Base-by-base conservation (phyloP, 2,888 invertebrate species). In the Lacanobia oleracea region DNA sequence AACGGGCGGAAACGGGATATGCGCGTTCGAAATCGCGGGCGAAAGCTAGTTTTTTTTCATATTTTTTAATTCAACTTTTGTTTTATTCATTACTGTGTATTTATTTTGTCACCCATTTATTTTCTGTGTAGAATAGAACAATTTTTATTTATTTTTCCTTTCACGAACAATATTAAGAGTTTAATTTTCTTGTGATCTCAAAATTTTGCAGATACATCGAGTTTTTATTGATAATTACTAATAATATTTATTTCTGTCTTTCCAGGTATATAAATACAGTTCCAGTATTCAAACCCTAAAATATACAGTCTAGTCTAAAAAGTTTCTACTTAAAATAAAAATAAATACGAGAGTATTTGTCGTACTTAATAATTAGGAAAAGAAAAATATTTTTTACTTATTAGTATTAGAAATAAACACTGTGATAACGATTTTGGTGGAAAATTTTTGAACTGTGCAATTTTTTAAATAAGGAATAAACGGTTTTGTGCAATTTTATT, bases 261-360 rank as follows among this genome's bases (percentile, higher is more conserved):
- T 91, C 0, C 92, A 93, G 93, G 88, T 91, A 90, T 82, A 87
- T 79, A 74, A 75, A 78, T 82, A 84, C 76, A 87, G 89, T 85
- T 88, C 88, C 94, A 94, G 94, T 94, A 94, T 94, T 93, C 88
- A 89, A 90, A 88, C 78, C 83, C 79, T 72, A 83, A 81, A 66
- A 72, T 80, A 87, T 84, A 91, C 88, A 89, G 82, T 96, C 95
- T 95, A 94, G 95, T 95, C 95, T 88, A 81, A 91, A 88, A 91
- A 94, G 95, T 96, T 95, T 95, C 95, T 95, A 95, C 90, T 91
- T 90, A 90, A 89, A 89, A 87, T 81, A 60, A 56, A 23, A 64
- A 61, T 64, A 78, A 79, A 73, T 27, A 81, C 70, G 54, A 84
- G 76, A 92, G 91, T 94, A 93, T 93, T 92, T 80, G 67, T 86